Evolutionary conservation across 2,888 invertebrate species (phyloP), one percentile per base, ranked within the genome.

Genomic region (Cheilosia soror): DNA sequence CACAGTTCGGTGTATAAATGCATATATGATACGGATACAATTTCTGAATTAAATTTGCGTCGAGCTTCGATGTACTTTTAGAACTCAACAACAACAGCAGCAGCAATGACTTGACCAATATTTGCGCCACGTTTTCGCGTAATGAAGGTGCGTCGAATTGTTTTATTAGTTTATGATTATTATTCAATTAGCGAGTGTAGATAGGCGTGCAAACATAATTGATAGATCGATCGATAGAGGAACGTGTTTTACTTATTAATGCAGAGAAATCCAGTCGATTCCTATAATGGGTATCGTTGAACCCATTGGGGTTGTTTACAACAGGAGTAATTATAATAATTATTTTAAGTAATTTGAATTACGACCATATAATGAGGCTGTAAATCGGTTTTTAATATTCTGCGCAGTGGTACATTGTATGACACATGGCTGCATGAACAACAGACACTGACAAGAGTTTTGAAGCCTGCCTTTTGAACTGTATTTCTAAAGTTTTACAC

Each of bases 61-160:
- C 42, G 13, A 49, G 5, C 3, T 6, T 33, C 13, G 31, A 13
- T 65, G 27, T 51, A 15, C 20, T 31, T 58, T 55, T 33, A 20
- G 49, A 57, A 40, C 20, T 20, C 62, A 65, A 27, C 15, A 77
- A 42, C 44, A 60, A 55, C 47, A 55, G n/a, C 11, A 15, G 3
- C 47, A 6, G 7, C 20, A 15, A 1, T 15, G 13, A 31, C 29
- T 68, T 68, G 49, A 69, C 68, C 72, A 68, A 72, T 33, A 69
- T 69, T 63, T 51, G 15, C 49, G 69, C 49, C 42, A 47, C 20
- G 31, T 51, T 49, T 68, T 69, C 49, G 63, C 69, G 40, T 69
- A 79, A 73, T 44, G 33, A 75, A 84, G 79, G 73, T 84, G 79
- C 83, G 78, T 83, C 68, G 57, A 66, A 55, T 57, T 62, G 68